Evolutionary conservation across 1,140 invertebrate species (phyloP), one percentile per base, ranked within the genome.

Genomic region (Lethrus apterus): DNA sequence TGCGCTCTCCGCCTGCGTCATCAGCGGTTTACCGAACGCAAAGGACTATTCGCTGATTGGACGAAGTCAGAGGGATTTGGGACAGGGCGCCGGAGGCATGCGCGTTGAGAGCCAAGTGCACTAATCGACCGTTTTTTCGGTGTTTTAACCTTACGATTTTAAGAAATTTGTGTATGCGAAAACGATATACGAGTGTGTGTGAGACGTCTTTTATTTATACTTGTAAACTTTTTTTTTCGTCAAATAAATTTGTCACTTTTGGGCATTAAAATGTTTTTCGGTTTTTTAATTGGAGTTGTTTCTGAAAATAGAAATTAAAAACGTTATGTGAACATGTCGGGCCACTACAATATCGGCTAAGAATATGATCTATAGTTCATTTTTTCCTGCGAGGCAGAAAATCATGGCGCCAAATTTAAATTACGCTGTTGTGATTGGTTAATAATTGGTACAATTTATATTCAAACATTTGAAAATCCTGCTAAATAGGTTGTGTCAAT

Each of bases 1-100:
- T 11, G 81, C 81, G 0, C 60, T 81, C 15, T 77, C 74, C 54
- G 80, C 79, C 2, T 81, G 79, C 54, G 77, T 82, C 0, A 50
- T 81, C 0, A 63, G 65, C 17, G 75, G 73, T 1, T 61, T 82
- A 9, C 70, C 71, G 2, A 82, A 81, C 56, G 71, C 73, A 0
- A 68, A 69, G 10, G 74, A 76, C 8, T 80, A 65, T 46, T 63
- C 62, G 14, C 21, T 50, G 11, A 17, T 49, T 8, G 43, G 31
- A n/a, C 23, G 40, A 35, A 43, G 21, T 13, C 29, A 47, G 15
- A 51, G 48, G 21, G 48, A 52, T 36, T 26, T 35, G 24, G 51
- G 54, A 21, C 54, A 52, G 46, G 51, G 54, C 23, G 48, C 50
- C 19, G 50, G 43, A 3, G 20, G 29, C 1, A 24, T 30, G 17